Evolutionary conservation across 2,113 vertebrate genomes (phyloP).

Genomic region (Dasyurus viverrinus): DNA sequence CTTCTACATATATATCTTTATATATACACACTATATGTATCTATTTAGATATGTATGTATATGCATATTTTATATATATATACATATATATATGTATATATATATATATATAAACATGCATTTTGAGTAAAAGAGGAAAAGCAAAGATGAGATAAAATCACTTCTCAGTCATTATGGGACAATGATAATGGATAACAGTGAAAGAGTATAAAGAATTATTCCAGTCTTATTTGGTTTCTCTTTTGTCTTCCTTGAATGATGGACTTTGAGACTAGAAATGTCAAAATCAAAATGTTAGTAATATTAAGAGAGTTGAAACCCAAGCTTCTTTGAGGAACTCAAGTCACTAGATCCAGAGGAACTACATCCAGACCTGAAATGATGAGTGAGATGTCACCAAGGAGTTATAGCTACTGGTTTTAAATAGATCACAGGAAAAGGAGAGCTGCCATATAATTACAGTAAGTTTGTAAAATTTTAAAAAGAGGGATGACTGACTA

Average conservation of each 20-base stretch:
- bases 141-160: background rate
- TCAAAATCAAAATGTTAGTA: background rate
- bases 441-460: background rate
- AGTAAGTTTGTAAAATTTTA: background rate
- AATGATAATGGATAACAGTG: background rate
- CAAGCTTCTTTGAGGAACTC: background rate
- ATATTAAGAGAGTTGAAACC: background rate
- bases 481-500: background rate
- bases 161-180: background rate
- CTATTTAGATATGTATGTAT: background rate
- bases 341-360: background rate
- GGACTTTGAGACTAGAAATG: background rate
- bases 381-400: background rate
- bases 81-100: background rate
- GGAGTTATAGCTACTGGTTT: background rate
- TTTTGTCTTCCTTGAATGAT: background rate
- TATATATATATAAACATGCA: background rate
- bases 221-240: background rate
- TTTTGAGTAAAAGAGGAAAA: background rate
- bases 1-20: background rate
- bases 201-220: background rate
- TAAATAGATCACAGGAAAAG: background rate
- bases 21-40: background rate
- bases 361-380: background rate
- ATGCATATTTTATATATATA: background rate